A percentile compares a stretch with the other conserved stretches of the same genome.
phyloP scores from a whole-genome alignment of 2,888 invertebrate species.

The Lymantria dispar region DNA sequence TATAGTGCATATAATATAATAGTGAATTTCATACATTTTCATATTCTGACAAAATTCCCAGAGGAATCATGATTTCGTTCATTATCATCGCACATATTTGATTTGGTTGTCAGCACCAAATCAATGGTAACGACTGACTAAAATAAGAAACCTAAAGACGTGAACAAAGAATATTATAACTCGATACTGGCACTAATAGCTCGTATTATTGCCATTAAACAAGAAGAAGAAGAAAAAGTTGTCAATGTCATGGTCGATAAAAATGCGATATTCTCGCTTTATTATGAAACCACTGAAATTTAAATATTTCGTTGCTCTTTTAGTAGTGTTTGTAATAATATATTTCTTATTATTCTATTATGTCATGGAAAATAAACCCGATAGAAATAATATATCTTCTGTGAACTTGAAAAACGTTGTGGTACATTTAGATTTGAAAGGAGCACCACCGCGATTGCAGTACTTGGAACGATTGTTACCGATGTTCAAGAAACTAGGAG shows the following conservation, averaged over 20 bases:
- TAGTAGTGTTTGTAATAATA: not conserved
- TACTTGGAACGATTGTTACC: constrained; percentile 85
- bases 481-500: constrained; percentile 84
- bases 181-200: too few species aligned
- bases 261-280: not conserved
- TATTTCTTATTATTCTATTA: not conserved
- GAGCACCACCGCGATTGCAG: constrained; percentile 87
- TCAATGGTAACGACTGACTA: too few species aligned
- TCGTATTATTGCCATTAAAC: too few species aligned
- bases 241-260: not conserved
- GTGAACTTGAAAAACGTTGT: constrained; percentile 77
- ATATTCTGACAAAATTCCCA: too few species aligned
- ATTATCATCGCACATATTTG: too few species aligned
- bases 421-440: constrained; percentile 91
- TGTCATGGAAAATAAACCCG: not conserved
- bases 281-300: not conserved
- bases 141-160: too few species aligned
- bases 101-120: too few species aligned
- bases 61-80: too few species aligned
- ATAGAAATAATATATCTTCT: not conserved
- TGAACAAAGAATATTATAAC: too few species aligned
- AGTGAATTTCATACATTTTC: too few species aligned
- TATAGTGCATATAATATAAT: too few species aligned
- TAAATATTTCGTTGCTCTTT: not conserved
- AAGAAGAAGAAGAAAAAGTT: too few species aligned